Conservation (phyloP, 1,140 invertebrate genomes). For the Brachionus sp. region DNA sequence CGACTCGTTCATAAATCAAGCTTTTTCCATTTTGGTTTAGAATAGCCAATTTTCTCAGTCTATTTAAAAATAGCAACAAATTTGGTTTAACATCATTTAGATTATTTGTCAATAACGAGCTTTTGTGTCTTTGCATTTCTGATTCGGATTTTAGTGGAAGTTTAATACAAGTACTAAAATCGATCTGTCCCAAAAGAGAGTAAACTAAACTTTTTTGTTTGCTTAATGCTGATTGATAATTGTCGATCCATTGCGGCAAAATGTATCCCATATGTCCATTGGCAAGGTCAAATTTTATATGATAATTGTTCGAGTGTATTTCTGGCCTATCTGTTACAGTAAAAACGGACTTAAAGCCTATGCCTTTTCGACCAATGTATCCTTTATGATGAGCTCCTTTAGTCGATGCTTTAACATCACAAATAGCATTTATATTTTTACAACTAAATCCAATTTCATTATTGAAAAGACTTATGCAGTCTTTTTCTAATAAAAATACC, state of each 20-base stretch:
- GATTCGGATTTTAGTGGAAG: slow-evolving; percentile 53
- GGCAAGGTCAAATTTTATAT: slow-evolving; percentile 55
- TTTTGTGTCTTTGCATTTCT: slow-evolving; percentile 47
- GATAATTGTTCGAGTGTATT: slow-evolving; percentile 59
- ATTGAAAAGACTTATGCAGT: slow-evolving; percentile 53
- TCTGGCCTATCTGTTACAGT: slow-evolving; percentile 56
- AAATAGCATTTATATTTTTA: slow-evolving; percentile 56
- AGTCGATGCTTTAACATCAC: slow-evolving; percentile 59
- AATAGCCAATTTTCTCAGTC: slow-evolving; percentile 49
- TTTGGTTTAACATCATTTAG: slow-evolving; percentile 57
- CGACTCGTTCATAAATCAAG: slow-evolving; percentile 16
- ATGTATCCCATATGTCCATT: slow-evolving; percentile 56
- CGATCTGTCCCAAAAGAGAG: slow-evolving; percentile 23
- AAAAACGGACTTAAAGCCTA: slow-evolving; percentile 61
- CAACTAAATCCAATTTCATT: slow-evolving; percentile 58
- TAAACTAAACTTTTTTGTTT: background rate
- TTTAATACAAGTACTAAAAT: slow-evolving; percentile 54
- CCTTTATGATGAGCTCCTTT: slow-evolving; percentile 58
- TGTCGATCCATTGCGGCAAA: slow-evolving; percentile 49
- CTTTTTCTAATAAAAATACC: slow-evolving; percentile 52
- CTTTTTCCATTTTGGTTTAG: background rate
- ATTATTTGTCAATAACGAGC: slow-evolving; percentile 50
- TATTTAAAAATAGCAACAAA: slow-evolving; percentile 55
- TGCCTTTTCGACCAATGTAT: slow-evolving; percentile 61
- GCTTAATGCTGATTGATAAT: background rate